phyloP scores from a whole-genome alignment of 2,113 vertebrate genomes.

The Spilogale gracilis region DNA sequence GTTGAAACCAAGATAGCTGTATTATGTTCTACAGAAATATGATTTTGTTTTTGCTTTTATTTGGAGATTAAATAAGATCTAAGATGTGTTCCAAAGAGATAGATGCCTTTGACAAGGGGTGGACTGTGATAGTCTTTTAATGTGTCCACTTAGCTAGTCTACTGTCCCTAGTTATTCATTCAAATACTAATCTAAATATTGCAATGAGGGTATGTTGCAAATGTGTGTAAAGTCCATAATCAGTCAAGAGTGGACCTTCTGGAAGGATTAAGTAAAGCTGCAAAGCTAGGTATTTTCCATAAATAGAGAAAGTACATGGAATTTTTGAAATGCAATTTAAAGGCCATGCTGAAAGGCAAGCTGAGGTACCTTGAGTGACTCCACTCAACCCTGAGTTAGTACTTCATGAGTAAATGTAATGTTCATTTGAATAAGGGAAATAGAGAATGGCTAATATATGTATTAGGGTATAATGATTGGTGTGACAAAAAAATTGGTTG shows the following conservation, averaged over 20 bases:
- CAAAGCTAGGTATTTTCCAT: background rate
- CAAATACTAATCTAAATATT: background rate
- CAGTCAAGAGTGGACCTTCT: background rate
- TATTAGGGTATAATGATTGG: background rate
- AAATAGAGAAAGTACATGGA: background rate
- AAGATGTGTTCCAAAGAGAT: background rate
- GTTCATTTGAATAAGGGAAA: background rate
- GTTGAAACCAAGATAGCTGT: background rate
- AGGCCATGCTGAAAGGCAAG: background rate
- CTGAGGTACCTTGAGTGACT: background rate
- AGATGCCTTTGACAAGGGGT: background rate
- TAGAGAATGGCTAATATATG: background rate
- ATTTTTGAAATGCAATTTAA: background rate
- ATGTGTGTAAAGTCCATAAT: background rate
- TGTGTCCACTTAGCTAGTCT: background rate
- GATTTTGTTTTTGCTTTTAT: background rate
- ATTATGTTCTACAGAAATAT: background rate
- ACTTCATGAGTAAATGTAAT: background rate
- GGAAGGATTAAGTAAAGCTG: background rate
- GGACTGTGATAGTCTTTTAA: background rate
- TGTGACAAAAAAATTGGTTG: background rate
- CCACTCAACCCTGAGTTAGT: background rate
- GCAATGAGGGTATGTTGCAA: background rate
- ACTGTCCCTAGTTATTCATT: background rate
- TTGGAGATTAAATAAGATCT: background rate